Percentiles rank a stretch among this genome's conserved stretches.
phyloP scores from a whole-genome alignment of 1,140 invertebrate species.

The Plutomurus gul region DNA sequence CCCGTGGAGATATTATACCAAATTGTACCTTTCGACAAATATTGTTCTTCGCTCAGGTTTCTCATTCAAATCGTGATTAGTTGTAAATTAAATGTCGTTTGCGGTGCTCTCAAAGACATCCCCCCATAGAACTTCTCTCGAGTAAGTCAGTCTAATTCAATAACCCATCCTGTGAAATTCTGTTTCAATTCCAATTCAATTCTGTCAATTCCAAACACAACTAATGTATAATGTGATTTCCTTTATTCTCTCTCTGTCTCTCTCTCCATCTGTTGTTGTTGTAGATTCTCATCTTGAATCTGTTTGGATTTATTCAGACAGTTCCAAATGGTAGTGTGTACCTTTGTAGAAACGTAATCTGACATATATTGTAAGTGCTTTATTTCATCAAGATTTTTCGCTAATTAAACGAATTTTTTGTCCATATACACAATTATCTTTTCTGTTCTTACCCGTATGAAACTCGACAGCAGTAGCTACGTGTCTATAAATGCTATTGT shows the following conservation, averaged over 20 bases:
- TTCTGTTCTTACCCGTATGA: too few species aligned
- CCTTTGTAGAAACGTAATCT: too few species aligned
- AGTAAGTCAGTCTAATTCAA: background rate
- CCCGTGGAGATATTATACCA: slow-evolving; percentile 24
- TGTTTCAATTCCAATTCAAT: slow-evolving; percentile 11
- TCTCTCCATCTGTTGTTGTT: too few species aligned
- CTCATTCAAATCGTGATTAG: slow-evolving; percentile 45
- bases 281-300: too few species aligned
- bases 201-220: background rate
- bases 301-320: too few species aligned
- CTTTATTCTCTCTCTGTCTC: background rate
- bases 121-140: background rate
- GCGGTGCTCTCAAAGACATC: slow-evolving; percentile 27
- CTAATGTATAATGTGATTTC: background rate
- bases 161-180: background rate
- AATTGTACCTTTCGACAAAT: slow-evolving; percentile 34
- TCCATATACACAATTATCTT: too few species aligned
- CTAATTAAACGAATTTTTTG: too few species aligned
- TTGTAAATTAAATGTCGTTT: slow-evolving; percentile 43
- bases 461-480: too few species aligned
- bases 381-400: too few species aligned
- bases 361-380: too few species aligned
- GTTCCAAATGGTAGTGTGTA: too few species aligned
- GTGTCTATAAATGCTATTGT: too few species aligned
- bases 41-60: slow-evolving; percentile 36